phyloP scores from a whole-genome alignment of 2,113 vertebrate genomes.

The Archilochus colubris region DNA sequence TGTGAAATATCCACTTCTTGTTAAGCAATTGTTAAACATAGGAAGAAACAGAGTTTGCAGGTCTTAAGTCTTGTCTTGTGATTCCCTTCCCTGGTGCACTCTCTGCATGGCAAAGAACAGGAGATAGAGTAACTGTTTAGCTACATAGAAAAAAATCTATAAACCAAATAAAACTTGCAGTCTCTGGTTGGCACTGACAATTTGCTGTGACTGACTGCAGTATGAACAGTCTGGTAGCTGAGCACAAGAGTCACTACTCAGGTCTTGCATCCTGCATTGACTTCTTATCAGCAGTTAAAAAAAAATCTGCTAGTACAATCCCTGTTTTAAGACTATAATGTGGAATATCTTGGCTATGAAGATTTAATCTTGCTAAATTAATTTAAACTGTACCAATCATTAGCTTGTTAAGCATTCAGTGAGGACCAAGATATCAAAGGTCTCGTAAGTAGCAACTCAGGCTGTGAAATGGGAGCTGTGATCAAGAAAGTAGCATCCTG shows the following conservation, averaged over 20 bases:
- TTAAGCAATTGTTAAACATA: slow-evolving; percentile 2
- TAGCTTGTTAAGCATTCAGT: background rate
- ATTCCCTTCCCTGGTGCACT: background rate
- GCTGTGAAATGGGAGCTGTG: background rate
- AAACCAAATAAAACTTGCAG: background rate
- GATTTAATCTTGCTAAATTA: slow-evolving; percentile 53
- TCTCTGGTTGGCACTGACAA: background rate
- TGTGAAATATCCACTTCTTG: slow-evolving; percentile 2
- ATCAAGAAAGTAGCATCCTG: background rate
- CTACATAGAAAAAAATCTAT: background rate
- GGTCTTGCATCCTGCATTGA: background rate
- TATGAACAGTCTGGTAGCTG: background rate
- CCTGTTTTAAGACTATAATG: background rate
- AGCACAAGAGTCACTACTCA: background rate
- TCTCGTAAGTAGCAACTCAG: slow-evolving; percentile 21
- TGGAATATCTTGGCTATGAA: slow-evolving; percentile 24
- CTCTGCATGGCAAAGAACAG: background rate
- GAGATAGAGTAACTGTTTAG: background rate
- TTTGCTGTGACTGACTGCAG: background rate
- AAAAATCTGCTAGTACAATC: background rate
- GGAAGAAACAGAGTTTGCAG: background rate
- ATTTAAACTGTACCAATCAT: slow-evolving; percentile 26
- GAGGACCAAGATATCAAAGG: background rate
- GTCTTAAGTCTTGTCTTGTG: background rate
- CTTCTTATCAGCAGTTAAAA: background rate